phyloP scores from a whole-genome alignment of 2,113 vertebrate species.

The Atrichornis clamosus region DNA sequence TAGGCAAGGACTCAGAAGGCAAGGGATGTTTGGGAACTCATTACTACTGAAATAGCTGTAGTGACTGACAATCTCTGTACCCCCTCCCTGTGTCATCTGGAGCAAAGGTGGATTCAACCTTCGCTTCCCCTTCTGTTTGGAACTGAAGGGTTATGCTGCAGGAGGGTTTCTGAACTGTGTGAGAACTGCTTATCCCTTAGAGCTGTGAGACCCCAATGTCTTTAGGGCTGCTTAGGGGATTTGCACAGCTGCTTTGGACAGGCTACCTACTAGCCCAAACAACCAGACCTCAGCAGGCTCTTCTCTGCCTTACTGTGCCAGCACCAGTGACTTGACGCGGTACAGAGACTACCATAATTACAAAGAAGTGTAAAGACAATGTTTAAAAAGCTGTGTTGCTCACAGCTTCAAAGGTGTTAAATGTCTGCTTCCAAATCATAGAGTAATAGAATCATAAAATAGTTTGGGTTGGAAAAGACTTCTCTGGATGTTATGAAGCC shows the following conservation, averaged over 20 bases:
- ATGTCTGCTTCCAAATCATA: neutral
- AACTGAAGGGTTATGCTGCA: neutral
- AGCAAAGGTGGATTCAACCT: neutral
- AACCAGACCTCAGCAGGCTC: neutral
- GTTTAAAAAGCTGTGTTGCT: neutral
- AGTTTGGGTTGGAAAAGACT: neutral
- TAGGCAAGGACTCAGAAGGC: neutral
- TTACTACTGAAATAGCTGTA: neutral
- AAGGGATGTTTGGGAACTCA: neutral
- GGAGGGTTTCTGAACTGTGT: neutral
- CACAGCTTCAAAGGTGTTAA: neutral
- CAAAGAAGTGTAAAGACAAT: neutral
- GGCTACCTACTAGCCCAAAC: neutral
- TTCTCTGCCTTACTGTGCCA: neutral
- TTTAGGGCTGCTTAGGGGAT: neutral
- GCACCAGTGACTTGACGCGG: neutral
- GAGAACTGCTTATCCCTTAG: neutral
- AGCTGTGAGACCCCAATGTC: neutral
- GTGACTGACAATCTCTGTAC: neutral
- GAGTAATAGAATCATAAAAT: neutral
- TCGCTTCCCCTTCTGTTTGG: neutral
- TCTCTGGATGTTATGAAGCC: neutral
- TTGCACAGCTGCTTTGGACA: neutral
- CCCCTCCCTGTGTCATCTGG: neutral
- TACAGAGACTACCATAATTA: neutral